These are phyloP conservation scores for Hypotaenidia okinawae DNA, from an alignment of 2,797 vertebrate species.

Conservation along the genomic window DNA sequence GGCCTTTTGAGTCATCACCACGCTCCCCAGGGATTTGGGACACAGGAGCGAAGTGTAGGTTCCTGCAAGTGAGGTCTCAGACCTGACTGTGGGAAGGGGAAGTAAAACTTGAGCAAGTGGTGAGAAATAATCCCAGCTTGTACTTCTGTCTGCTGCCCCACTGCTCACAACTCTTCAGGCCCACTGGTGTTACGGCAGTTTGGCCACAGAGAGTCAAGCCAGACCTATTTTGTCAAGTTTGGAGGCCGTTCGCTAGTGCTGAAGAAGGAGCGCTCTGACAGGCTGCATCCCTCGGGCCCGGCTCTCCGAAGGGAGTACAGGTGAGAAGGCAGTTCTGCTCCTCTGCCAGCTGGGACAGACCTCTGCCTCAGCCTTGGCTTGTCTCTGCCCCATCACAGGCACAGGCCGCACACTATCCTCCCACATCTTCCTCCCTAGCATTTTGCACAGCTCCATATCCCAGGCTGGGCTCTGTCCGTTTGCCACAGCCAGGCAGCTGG, in stretches of 20 bases:
- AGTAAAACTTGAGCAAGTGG: neutral
- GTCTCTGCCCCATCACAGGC: neutral
- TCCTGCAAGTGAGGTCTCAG: neutral
- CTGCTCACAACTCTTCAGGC: conserved; percentile 63
- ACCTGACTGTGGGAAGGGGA: neutral
- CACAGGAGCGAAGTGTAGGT: neutral
- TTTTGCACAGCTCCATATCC: neutral
- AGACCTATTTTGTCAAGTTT: conserved; percentile 73
- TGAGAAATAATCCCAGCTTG: neutral
- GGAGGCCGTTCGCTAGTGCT: conserved; percentile 76
- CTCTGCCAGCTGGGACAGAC: neutral
- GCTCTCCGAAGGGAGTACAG: conserved; percentile 80
- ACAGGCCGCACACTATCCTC: neutral
- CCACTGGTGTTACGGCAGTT: conserved; percentile 74
- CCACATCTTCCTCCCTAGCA: neutral
- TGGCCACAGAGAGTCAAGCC: conserved; percentile 67
- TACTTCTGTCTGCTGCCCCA: neutral
- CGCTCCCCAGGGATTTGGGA: neutral
- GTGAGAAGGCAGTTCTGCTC: conserved; percentile 50
- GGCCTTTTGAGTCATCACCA: neutral
- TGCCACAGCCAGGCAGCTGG: neutral
- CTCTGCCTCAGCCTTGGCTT: neutral
- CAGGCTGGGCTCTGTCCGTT: neutral
- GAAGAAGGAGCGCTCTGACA: conserved; percentile 77
- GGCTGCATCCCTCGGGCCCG: conserved; percentile 56